These are phyloP conservation scores for Coelopa pilipes DNA, from an alignment of 2,888 invertebrate species.

Conservation along the genomic window DNA sequence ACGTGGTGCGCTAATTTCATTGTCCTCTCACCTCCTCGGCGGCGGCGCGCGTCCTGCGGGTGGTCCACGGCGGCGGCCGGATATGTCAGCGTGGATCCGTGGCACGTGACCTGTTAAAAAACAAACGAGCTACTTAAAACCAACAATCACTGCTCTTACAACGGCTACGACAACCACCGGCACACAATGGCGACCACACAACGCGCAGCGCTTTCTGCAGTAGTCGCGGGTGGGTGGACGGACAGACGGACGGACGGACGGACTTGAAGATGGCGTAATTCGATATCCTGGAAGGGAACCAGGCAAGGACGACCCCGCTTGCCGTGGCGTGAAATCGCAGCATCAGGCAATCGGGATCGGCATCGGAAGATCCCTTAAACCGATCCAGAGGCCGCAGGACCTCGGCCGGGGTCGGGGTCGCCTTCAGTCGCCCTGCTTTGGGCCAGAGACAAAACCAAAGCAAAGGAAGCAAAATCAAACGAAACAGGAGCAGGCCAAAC, in stretches of 20 bases:
- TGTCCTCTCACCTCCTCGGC: background rate
- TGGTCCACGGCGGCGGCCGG: slow-evolving; percentile 47
- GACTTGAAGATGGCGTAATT: slow-evolving; percentile 10
- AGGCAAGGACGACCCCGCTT: background rate
- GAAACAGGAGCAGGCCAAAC: no score
- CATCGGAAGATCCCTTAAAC: slow-evolving; percentile 3
- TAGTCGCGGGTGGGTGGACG: background rate
- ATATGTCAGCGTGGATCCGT: slow-evolving; percentile 48
- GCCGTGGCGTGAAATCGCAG: slow-evolving; percentile 12
- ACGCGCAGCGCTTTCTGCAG: slow-evolving; percentile 1
- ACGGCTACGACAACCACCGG: background rate
- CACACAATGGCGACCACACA: background rate
- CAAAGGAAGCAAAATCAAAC: no score
- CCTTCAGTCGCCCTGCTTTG: no score
- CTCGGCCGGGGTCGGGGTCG: background rate
- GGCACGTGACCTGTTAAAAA: slow-evolving; percentile 49
- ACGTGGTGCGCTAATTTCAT: slow-evolving; percentile 35
- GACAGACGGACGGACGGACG: no score
- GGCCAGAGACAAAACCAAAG: no score
- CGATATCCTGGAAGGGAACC: slow-evolving; percentile 21
- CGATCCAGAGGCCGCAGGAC: slow-evolving; percentile 21
- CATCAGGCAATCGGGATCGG: slow-evolving; percentile 10
- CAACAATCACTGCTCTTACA: background rate
- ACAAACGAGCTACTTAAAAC: slow-evolving; percentile 39
- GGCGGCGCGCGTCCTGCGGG: slow-evolving; percentile 32